Base-by-base conservation (phyloP, 1,140 invertebrate genomes). In the Aplysia californica region DNA sequence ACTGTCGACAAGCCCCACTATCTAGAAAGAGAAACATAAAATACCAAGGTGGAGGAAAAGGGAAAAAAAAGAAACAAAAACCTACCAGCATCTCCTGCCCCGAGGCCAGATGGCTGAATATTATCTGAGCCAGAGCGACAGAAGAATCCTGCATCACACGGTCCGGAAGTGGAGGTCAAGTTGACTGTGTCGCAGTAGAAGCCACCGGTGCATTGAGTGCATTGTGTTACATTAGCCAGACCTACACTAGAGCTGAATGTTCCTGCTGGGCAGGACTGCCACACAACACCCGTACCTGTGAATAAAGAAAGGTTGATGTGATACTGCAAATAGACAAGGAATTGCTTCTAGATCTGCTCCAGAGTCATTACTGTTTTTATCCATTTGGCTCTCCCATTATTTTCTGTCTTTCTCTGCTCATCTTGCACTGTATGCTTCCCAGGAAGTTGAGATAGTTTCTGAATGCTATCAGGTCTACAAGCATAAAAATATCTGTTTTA, bases 81-180 rank as follows among this genome's bases (percentile, higher is more conserved):
- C 58, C 6, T 61, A 29, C 83, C 85, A 39, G 86, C 86, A 81
- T 87, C 83, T 3, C 86, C 86, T 18, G 79, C 67, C 1, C 77
- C 75, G 0, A 59, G 36, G 15, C 80, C 81, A 65, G 81, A 81
- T n/a, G 87, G 87, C 59, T 58, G 75, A 29, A n/a, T 38, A 3
- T 74, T 69, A 77, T 87, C 80, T 2, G 87, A 87, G 15, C 87
- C 87, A 79, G 72, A 82, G 83, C 80, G 76, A 70, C 87, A 88
- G 76, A 73, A 88, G 76, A 82, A 88, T 1, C 87, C 87, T 26
- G 87, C 82, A 71, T 81, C 80, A 80, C 87, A 89, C 6, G 74
- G 76, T 38, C 83, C 87, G 26, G 70, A 68, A 15, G 74, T 75
- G 2, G 81, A 35, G 6, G 86, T 88, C 41, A 84, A 67, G 66